Evolutionary conservation across 2,113 vertebrate species (phyloP).

Genomic region (Cyanistes caeruleus): DNA sequence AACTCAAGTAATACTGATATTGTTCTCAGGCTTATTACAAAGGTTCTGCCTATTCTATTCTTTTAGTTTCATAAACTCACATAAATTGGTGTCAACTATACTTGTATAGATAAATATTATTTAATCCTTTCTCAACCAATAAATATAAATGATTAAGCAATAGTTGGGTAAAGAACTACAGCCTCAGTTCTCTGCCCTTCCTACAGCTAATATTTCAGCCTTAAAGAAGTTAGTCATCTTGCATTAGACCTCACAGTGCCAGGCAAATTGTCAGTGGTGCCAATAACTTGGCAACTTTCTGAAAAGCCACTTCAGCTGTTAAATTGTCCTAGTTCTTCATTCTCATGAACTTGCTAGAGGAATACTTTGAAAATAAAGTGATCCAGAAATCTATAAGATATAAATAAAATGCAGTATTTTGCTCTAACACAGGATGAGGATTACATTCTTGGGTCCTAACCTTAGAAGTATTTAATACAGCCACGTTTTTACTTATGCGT

Average conservation of each 20-base stretch:
- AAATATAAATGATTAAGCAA: background rate
- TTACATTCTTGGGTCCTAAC: background rate
- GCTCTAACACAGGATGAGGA: background rate
- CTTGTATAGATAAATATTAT: background rate
- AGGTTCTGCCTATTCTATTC: background rate
- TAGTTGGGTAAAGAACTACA: background rate
- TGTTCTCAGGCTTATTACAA: background rate
- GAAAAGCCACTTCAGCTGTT: slow-evolving; percentile 3
- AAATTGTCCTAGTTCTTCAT: background rate
- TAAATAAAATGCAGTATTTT: background rate
- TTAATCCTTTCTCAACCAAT: background rate
- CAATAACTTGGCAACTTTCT: slow-evolving; percentile 33
- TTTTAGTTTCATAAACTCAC: background rate
- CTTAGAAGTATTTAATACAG: background rate
- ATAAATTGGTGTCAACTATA: background rate
- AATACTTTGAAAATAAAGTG: background rate
- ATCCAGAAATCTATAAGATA: background rate
- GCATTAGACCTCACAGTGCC: slow-evolving; percentile 1
- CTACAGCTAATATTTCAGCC: background rate
- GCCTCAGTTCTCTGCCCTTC: background rate
- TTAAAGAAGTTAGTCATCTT: slow-evolving; percentile 24
- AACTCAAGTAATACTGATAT: background rate
- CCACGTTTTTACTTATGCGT: background rate
- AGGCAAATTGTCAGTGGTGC: slow-evolving; percentile 1
- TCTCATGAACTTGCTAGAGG: background rate